Evolutionary conservation across 1,140 invertebrate species (phyloP).

Genomic region (Manduca sexta): DNA sequence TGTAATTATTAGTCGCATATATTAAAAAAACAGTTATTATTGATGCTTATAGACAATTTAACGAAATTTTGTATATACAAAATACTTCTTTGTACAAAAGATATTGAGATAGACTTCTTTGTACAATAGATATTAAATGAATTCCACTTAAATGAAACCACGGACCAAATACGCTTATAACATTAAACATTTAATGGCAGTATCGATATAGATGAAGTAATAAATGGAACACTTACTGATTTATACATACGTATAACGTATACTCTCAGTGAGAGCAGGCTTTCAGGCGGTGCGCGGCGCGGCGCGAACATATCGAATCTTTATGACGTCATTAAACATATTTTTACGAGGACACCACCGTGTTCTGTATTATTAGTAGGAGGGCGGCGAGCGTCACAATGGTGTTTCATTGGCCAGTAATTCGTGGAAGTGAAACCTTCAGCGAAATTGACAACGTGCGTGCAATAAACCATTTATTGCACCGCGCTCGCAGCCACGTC

Average conservation of each 20-base stretch:
- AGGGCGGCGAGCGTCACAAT: constrained; percentile 41
- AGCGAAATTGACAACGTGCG: constrained; percentile 53
- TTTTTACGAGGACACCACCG: constrained; percentile 66
- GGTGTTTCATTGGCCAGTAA: constrained; percentile 56
- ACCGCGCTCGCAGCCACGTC: constrained; percentile 21
- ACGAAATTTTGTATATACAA: no score
- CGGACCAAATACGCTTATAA: no score
- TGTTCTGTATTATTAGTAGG: constrained; percentile 51
- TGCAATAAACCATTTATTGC: constrained; percentile 55
- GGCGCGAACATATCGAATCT: constrained; percentile 56
- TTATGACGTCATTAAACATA: constrained; percentile 70
- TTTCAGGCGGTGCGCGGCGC: constrained; percentile 39
- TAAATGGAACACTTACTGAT: constrained; percentile 56
- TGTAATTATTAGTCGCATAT: no score
- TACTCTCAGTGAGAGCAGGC: constrained; percentile 40
- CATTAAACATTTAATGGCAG: constrained; percentile 37
- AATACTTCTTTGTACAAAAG: no score
- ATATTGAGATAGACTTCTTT: no score
- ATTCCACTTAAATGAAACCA: no score
- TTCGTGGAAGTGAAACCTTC: constrained; percentile 43
- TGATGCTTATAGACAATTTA: no score
- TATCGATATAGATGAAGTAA: constrained; percentile 44
- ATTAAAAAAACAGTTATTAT: no score
- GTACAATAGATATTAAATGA: no score
- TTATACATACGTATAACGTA: constrained; percentile 57